phyloP scores from a whole-genome alignment of 2,888 invertebrate genomes.

The Eupeodes latifasciatus region DNA sequence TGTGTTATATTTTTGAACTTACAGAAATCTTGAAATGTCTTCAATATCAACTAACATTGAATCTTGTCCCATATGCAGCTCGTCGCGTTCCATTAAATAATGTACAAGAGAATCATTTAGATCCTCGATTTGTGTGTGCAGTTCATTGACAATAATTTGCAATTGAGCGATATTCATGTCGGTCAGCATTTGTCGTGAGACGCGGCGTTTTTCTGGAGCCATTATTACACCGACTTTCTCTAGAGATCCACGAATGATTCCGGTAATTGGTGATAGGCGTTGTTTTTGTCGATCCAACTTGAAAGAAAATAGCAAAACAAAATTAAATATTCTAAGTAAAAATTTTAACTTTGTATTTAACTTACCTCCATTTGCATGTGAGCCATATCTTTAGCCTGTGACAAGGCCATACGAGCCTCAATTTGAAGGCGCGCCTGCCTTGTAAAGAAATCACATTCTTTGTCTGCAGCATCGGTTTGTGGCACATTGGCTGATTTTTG shows the following conservation, averaged over 20 bases:
- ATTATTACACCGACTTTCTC: conserved; percentile 93
- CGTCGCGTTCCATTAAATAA: conserved; percentile 95
- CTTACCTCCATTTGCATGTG: conserved; percentile 94
- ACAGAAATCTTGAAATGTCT: conserved; percentile 95
- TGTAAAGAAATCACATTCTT: conserved; percentile 92
- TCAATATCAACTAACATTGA: conserved; percentile 99
- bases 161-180: conserved; percentile 96
- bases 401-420: conserved; percentile 93
- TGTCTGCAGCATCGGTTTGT: conserved; percentile 85
- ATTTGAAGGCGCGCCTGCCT: conserved; percentile 93
- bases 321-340: too few relatives aligned
- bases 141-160: conserved; percentile 96
- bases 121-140: conserved; percentile 96
- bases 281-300: conserved; percentile 88
- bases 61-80: conserved; percentile 98
- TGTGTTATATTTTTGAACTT: conserved; percentile 83
- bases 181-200: conserved; percentile 93
- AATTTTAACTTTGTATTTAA: too few relatives aligned
- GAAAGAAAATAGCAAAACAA: conserved; percentile 54
- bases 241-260: conserved; percentile 92
- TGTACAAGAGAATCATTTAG: conserved; percentile 96
- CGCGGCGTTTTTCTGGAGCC: conserved; percentile 91
- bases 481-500: conserved; percentile 80
- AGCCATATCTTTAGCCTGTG: conserved; percentile 96
- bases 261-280: conserved; percentile 92